A percentile compares a stretch with the other conserved stretches of the same genome.
Evolutionary conservation across 2,113 vertebrate genomes (phyloP).

Genomic region (Hippolais icterina): DNA sequence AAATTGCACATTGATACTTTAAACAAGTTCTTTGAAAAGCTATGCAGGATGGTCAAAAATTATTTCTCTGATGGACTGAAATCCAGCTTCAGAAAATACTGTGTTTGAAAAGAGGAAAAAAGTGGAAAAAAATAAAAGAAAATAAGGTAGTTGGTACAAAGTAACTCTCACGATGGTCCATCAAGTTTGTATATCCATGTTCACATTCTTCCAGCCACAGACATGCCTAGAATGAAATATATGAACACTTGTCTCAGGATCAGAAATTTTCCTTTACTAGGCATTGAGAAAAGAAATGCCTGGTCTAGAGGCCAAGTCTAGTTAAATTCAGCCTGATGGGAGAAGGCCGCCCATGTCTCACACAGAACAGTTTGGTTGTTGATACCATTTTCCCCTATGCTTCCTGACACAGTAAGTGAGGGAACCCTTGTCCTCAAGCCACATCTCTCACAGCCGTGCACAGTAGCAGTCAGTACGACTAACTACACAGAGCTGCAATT

Average conservation of each 20-base stretch:
- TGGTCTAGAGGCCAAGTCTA: neutral
- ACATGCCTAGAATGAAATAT: neutral
- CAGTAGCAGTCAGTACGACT: neutral
- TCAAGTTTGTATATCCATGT: neutral
- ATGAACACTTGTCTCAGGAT: neutral
- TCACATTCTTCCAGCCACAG: neutral
- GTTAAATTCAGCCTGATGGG: neutral
- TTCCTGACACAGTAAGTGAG: neutral
- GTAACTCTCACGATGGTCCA: neutral
- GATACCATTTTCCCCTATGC: neutral
- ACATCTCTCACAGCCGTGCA: neutral
- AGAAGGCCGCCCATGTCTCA: neutral
- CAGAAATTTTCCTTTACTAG: neutral
- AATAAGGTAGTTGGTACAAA: neutral
- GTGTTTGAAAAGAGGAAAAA: neutral
- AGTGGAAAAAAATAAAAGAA: neutral
- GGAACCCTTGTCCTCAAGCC: neutral
- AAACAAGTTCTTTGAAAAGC: neutral
- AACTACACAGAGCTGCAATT: neutral
- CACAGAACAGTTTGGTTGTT: neutral
- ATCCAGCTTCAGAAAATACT: neutral
- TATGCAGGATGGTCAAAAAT: neutral
- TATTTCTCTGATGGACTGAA: neutral
- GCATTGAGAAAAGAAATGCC: neutral
- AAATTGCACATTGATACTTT: neutral